Conservation (phyloP, 1,140 invertebrate genomes). For the Anastatus disparis region DNA sequence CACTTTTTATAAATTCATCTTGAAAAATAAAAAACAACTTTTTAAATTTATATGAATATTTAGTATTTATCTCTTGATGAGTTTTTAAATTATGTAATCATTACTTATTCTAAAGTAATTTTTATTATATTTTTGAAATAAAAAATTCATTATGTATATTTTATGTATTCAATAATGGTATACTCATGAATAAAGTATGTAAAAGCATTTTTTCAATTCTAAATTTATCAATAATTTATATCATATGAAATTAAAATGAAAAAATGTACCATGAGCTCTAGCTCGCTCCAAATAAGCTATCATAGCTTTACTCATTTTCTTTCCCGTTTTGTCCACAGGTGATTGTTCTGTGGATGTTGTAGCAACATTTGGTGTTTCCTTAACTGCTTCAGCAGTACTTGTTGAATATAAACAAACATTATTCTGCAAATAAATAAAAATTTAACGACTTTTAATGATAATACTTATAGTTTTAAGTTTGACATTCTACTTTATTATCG, state of each 20-base stretch:
- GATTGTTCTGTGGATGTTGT: not conserved
- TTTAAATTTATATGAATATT: not conserved
- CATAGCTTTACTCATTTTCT: conserved; percentile 87
- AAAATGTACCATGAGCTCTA: conserved; percentile 74
- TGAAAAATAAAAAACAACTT: conserved; percentile 45
- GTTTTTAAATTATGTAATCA: too few relatives aligned
- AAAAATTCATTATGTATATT: not conserved
- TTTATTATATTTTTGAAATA: not conserved
- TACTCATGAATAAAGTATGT: too few relatives aligned
- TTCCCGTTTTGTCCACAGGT: not conserved
- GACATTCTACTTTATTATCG: too few relatives aligned
- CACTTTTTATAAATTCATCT: conserved; percentile 87
- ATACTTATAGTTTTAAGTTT: not conserved
- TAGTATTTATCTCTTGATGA: too few relatives aligned
- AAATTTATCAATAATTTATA: conserved; percentile 3
- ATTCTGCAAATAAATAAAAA: conserved; percentile 24
- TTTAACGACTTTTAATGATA: not conserved
- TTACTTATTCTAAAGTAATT: conserved; percentile 12
- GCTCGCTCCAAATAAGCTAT: conserved; percentile 85
- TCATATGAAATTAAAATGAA: conserved; percentile 26
- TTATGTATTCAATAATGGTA: too few relatives aligned
- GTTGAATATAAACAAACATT: conserved; percentile 26
- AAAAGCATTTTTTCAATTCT: too few relatives aligned
- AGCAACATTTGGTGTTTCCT: conserved; percentile 2
- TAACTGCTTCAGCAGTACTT: not conserved